Base-by-base conservation (phyloP, 2,888 invertebrate genomes). In the Clanis bilineata region DNA sequence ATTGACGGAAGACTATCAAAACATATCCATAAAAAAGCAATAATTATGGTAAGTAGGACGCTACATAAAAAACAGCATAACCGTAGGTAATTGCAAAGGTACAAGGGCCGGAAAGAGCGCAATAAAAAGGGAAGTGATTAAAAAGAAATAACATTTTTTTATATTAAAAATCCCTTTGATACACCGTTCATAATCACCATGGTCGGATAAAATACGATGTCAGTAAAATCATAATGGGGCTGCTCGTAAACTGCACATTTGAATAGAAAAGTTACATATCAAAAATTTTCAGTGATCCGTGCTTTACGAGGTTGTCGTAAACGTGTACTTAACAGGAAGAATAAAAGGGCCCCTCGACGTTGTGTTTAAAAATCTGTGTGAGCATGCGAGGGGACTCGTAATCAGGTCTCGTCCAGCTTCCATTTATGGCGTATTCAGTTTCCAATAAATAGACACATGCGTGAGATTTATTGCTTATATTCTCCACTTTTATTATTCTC, bases 201-300 rank as follows among this genome's bases (percentile, higher is more conserved):
- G 84, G 78, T 82, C 81, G 82, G 83, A 84, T 80, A 83, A 90
- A 88, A 89, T 90, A 90, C 84, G 86, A 88, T 78, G 82, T 82
- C 88, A 86, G 85, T 90, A 90, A 91, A 90, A 89, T 89, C 86
- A 87, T 91, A 90, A 91, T 88, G 86, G 86, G 78, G 76, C 73
- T 73, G 74, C 79, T 90, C 91, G 88, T 91, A 90, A 92, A 90
- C 76, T 75, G 77, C 70, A 72, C 85, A 90, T 92, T 92, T 92
- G 92, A 92, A 92, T 92, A 90, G 89, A 83, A 90, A 85, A 86
- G 90, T 91, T 86, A 91, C 92, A 90, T 91, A 91, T 92, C 92
- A 91, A 92, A 92, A 91, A 91, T 90, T 90, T 88, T 90, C 92
- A 90, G 83, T 90, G 90, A 92, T 90, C 91, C 91, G 90, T 90